phyloP scores from a whole-genome alignment of 1,140 invertebrate species.

The Sarcophaga peregrina region DNA sequence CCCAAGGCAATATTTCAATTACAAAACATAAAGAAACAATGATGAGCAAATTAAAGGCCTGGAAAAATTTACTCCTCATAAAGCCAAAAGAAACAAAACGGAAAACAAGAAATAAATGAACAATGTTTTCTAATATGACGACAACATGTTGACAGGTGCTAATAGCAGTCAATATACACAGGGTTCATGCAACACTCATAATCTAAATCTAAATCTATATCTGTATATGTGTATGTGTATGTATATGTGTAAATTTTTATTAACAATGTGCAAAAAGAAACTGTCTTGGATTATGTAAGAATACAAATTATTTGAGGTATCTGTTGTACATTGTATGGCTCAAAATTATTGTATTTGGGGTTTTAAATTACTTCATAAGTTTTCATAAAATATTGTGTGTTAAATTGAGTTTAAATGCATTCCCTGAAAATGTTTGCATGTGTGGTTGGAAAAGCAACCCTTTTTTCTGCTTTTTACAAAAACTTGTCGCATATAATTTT shows the following conservation, averaged over 20 bases:
- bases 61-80: too few species aligned
- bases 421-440: background rate
- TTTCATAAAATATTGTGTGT: background rate
- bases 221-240: background rate
- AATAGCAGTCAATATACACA: slow-evolving; percentile 20
- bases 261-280: too few species aligned
- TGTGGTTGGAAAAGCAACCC: background rate
- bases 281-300: too few species aligned
- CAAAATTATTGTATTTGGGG: background rate
- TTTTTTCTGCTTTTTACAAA: background rate
- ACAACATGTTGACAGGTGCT: slow-evolving; percentile 33
- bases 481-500: too few species aligned
- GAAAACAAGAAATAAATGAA: background rate
- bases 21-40: too few species aligned
- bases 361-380: too few species aligned
- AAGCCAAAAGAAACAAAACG: too few species aligned
- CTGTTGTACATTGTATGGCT: background rate
- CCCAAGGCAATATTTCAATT: too few species aligned
- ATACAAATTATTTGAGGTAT: background rate
- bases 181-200: background rate
- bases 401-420: background rate
- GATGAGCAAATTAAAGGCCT: too few species aligned
- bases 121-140: background rate
- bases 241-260: too few species aligned
- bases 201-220: background rate